Conservation (phyloP, 2,888 invertebrate species). For the Brassicogethes aeneus region DNA sequence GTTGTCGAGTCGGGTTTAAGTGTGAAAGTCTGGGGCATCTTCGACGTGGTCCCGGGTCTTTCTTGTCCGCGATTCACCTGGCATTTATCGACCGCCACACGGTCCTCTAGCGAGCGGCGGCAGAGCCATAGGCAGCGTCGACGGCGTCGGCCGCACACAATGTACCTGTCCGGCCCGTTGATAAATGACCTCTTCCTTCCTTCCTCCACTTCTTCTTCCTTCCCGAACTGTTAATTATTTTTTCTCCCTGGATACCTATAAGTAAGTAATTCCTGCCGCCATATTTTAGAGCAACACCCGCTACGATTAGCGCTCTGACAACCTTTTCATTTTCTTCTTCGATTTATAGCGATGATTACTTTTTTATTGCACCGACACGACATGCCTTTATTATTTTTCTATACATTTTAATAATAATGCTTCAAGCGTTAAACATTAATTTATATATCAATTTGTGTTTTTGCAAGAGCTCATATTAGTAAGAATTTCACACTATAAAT, state of each 20-base stretch:
- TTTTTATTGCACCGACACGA: not conserved
- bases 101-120: no score
- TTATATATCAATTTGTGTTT: no score
- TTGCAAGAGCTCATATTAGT: no score
- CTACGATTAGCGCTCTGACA: not conserved
- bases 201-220: conserved; percentile 8
- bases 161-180: conserved; percentile 18
- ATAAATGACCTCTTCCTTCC: conserved; percentile 30
- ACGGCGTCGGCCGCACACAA: conserved; percentile 19
- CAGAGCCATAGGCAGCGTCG: no score
- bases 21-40: no score
- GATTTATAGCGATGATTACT: not conserved
- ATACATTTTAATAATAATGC: no score
- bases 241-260: conserved; percentile 28
- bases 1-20: no score
- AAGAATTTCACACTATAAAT: no score
- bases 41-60: conserved; percentile 16
- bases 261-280: conserved; percentile 24
- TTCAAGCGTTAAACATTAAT: no score
- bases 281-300: not conserved
- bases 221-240: conserved; percentile 30
- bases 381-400: not conserved
- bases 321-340: not conserved
- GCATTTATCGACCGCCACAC: conserved; percentile 33
- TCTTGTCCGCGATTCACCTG: conserved; percentile 30